Percentiles rank a stretch among this genome's conserved stretches.
phyloP scores from a whole-genome alignment of 2,888 invertebrate species.

The Brachypalpus laphriformis region DNA sequence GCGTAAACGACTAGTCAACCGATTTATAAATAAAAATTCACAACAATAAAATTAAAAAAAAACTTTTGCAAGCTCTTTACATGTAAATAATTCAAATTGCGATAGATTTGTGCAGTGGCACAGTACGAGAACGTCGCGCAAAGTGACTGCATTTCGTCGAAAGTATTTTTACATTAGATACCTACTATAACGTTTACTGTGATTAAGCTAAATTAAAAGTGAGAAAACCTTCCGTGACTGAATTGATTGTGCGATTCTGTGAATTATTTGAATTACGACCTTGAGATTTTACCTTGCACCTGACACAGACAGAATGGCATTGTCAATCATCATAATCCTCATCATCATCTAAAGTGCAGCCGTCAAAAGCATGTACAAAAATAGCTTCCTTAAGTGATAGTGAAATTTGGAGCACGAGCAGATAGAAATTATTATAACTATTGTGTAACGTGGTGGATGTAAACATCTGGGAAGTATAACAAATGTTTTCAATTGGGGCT shows the following conservation, averaged over 20 bases:
- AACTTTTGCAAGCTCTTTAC: slow-evolving; percentile 61
- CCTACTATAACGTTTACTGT: background rate
- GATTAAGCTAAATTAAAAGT: slow-evolving; percentile 2
- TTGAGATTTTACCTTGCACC: slow-evolving; percentile 38
- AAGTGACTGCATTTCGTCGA: slow-evolving; percentile 44
- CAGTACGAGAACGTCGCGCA: slow-evolving; percentile 41
- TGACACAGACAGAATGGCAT: slow-evolving; percentile 28
- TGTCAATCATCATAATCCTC: no score
- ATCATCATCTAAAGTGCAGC: background rate
- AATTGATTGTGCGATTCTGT: background rate
- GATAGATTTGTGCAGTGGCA: slow-evolving; percentile 32
- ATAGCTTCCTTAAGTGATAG: slow-evolving; percentile 32
- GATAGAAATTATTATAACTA: background rate
- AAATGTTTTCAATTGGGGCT: slow-evolving; percentile 7
- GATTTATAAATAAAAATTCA: slow-evolving; percentile 63
- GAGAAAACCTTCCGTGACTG: background rate
- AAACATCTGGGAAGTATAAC: background rate
- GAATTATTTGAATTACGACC: slow-evolving; percentile 22
- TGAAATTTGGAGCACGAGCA: slow-evolving; percentile 11
- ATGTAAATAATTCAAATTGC: slow-evolving; percentile 48
- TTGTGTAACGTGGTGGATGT: slow-evolving; percentile 37
- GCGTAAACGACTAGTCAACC: slow-evolving; percentile 5
- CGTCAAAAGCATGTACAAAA: slow-evolving; percentile 10
- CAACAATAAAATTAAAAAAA: slow-evolving; percentile 21
- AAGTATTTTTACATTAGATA: slow-evolving; percentile 8